Conservation (phyloP, 2,797 vertebrate genomes). For the Enteromius viviparus region DNA sequence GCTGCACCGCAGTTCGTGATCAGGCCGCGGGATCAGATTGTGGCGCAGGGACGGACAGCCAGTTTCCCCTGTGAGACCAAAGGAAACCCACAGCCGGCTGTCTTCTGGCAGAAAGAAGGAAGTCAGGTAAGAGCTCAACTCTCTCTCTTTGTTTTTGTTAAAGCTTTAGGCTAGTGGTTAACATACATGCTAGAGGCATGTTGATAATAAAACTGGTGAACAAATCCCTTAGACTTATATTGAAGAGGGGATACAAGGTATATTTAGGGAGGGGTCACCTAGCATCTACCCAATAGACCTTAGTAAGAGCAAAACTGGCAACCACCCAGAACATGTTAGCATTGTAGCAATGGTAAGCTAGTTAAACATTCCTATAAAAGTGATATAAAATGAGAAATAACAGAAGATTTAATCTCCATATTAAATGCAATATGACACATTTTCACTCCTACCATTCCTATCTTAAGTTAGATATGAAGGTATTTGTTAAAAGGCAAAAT, state of each 20-base stretch:
- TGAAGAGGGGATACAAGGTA: background rate
- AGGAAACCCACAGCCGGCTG: constrained; percentile 97
- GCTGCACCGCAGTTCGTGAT: constrained; percentile 98
- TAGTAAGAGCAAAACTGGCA: background rate
- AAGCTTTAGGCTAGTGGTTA: background rate
- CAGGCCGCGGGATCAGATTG: constrained; percentile 96
- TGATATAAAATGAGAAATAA: background rate
- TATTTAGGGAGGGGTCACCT: background rate
- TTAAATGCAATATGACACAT: constrained; percentile 6
- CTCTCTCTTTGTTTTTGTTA: background rate
- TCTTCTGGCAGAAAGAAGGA: constrained; percentile 99
- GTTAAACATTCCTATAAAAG: background rate
- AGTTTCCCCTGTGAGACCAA: constrained; percentile 98
- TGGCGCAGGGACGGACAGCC: constrained; percentile 92
- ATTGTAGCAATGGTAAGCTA: constrained; percentile 3
- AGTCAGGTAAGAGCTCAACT: constrained; percentile 87
- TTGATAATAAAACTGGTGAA: background rate
- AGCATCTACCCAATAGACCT: background rate
- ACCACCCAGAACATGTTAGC: background rate
- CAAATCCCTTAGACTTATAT: background rate
- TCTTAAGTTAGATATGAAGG: constrained; percentile 63
- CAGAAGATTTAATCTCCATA: background rate
- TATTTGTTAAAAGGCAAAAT: constrained; percentile 69
- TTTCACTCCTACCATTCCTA: background rate
- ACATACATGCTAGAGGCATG: background rate